Percentiles rank a stretch among this genome's conserved stretches.
Evolutionary conservation across 1,140 invertebrate species (phyloP).

Genomic region (Dreissena polymorpha): DNA sequence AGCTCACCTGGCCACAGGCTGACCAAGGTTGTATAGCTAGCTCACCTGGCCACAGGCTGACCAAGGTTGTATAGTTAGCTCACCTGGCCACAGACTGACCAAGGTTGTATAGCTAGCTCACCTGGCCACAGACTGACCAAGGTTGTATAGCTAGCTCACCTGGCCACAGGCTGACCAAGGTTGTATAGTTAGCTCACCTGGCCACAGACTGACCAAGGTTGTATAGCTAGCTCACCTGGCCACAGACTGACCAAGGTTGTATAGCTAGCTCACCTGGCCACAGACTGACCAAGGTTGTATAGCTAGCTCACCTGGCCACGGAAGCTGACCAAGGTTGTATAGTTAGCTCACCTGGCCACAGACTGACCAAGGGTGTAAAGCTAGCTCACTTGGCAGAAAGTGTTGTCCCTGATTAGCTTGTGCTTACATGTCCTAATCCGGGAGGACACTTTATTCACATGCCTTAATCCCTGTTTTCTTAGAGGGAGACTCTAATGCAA

Average conservation of each 20-base stretch:
- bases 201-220: neutral
- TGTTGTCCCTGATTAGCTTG: neutral
- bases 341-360: slow-evolving; percentile 62
- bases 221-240: neutral
- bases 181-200: neutral
- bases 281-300: slow-evolving; percentile 68
- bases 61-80: too few species aligned
- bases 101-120: slow-evolving; percentile 64
- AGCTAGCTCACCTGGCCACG: slow-evolving; percentile 83
- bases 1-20: slow-evolving; percentile 85
- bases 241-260: neutral
- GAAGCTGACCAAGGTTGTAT: slow-evolving; percentile 81
- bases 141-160: neutral
- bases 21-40: too few species aligned
- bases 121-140: neutral
- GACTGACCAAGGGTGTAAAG: neutral
- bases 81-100: neutral
- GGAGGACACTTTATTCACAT: too few species aligned
- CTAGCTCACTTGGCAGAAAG: neutral
- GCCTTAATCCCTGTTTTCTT: neutral
- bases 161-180: neutral
- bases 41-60: too few species aligned
- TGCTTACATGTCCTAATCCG: neutral
- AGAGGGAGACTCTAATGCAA: neutral
- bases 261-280: slow-evolving; percentile 73